These are phyloP conservation scores for Epinephelus awoara DNA, from an alignment of 2,797 vertebrate genomes.

Conservation along the genomic window DNA sequence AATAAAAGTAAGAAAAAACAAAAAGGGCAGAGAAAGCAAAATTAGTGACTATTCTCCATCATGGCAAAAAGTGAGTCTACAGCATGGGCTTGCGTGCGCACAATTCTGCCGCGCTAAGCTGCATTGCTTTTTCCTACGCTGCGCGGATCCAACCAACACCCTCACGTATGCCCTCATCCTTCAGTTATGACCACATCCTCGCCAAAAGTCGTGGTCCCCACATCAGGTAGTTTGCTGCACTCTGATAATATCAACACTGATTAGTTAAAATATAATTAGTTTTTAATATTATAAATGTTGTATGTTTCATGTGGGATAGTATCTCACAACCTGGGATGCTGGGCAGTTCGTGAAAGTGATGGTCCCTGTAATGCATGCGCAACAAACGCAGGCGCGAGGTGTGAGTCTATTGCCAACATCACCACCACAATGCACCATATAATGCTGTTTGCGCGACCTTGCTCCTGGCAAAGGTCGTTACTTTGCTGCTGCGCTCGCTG, in stretches of 20 bases:
- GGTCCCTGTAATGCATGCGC: constrained; percentile 99
- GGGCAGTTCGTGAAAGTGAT: constrained; percentile 90
- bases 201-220: constrained; percentile 34
- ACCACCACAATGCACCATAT: constrained; percentile 65
- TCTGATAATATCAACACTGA: not conserved
- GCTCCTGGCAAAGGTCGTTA: constrained; percentile 84
- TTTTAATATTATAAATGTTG: not conserved
- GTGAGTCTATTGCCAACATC: constrained; percentile 51
- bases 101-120: constrained; percentile 96
- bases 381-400: constrained; percentile 82
- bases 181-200: constrained; percentile 88
- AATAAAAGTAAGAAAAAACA: constrained; percentile 87
- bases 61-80: constrained; percentile 99
- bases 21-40: constrained; percentile 85
- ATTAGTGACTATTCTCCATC: constrained; percentile 92
- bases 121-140: constrained; percentile 97
- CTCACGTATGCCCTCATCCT: constrained; percentile 92
- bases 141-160: constrained; percentile 97
- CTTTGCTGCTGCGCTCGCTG: constrained; percentile 75
- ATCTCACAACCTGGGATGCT: constrained; percentile 94
- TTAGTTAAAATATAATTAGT: not conserved
- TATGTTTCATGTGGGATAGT: not conserved
- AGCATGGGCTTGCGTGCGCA: constrained; percentile 97
- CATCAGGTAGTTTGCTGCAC: not conserved
- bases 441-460: constrained; percentile 69